Percentiles rank a stretch among this genome's conserved stretches.
Evolutionary conservation across 2,113 vertebrate genomes (phyloP).

Genomic region (Nymphicus hollandicus): DNA sequence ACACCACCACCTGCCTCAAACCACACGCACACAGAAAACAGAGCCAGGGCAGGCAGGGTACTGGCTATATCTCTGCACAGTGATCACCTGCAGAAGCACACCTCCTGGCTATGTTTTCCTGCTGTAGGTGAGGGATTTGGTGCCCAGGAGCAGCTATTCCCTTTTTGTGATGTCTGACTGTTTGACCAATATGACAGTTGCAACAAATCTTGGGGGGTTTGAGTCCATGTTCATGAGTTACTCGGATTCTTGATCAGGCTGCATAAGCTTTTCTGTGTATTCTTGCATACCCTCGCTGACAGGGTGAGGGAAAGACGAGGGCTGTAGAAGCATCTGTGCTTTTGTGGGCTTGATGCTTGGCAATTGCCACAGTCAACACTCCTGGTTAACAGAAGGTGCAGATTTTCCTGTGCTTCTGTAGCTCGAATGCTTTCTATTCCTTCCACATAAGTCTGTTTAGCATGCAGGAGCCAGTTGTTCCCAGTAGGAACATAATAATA

Average conservation of each 20-base stretch:
- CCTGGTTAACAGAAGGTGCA: neutral
- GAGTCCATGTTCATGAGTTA: neutral
- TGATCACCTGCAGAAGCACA: neutral
- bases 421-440: neutral
- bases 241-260: neutral
- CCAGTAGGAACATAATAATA: neutral
- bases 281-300: neutral
- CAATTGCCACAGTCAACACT: neutral
- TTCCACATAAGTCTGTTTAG: neutral
- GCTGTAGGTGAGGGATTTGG: neutral
- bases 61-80: fast-evolving
- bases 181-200: neutral
- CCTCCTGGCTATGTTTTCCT: neutral
- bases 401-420: neutral
- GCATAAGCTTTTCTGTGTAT: fast-evolving
- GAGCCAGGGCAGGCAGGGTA: neutral
- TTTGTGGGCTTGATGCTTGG: neutral
- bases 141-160: neutral
- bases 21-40: neutral
- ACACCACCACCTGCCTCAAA: neutral
- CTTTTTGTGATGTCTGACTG: too few species aligned
- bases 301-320: neutral
- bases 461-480: neutral
- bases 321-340: neutral
- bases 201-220: neutral